phyloP scores from a whole-genome alignment of 2,888 invertebrate genomes.

The Stenichneumon culpator region DNA sequence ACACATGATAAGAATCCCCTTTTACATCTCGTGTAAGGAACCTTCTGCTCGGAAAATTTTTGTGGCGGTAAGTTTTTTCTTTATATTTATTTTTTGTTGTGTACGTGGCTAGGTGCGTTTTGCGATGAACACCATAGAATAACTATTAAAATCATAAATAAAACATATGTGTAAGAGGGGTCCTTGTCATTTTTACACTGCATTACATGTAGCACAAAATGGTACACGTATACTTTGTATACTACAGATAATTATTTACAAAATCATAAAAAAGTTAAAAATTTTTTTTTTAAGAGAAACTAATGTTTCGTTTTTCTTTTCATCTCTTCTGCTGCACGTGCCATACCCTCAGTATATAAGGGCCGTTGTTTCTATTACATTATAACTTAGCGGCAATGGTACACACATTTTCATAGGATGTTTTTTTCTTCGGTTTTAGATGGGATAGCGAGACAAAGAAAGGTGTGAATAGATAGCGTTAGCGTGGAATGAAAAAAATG shows the following conservation, averaged over 20 bases:
- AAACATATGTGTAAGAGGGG: slow-evolving; percentile 46
- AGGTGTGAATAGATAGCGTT: slow-evolving; percentile 31
- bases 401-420: slow-evolving; percentile 49
- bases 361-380: slow-evolving; percentile 25
- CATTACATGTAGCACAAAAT: slow-evolving; percentile 38
- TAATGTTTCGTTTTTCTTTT: slow-evolving; percentile 16
- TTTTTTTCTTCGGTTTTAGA: slow-evolving; percentile 34
- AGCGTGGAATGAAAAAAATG: slow-evolving; percentile 23
- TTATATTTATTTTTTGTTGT: slow-evolving; percentile 4
- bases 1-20: slow-evolving; percentile 8
- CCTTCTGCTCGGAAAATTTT: slow-evolving; percentile 11
- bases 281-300: slow-evolving; percentile 14
- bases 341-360: slow-evolving; percentile 1
- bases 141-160: slow-evolving; percentile 41
- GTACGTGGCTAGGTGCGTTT: slow-evolving; percentile 15
- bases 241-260: slow-evolving; percentile 63
- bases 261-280: slow-evolving; percentile 57
- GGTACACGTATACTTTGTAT: slow-evolving; percentile 49
- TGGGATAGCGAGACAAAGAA: slow-evolving; percentile 52
- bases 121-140: slow-evolving; percentile 33
- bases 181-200: slow-evolving; percentile 53
- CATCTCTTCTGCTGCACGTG: slow-evolving; percentile 27
- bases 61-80: neutral
- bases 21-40: slow-evolving; percentile 10
- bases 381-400: slow-evolving; percentile 42